phyloP scores from a whole-genome alignment of 2,113 vertebrate species.

The Ceyx cyanopectus region DNA sequence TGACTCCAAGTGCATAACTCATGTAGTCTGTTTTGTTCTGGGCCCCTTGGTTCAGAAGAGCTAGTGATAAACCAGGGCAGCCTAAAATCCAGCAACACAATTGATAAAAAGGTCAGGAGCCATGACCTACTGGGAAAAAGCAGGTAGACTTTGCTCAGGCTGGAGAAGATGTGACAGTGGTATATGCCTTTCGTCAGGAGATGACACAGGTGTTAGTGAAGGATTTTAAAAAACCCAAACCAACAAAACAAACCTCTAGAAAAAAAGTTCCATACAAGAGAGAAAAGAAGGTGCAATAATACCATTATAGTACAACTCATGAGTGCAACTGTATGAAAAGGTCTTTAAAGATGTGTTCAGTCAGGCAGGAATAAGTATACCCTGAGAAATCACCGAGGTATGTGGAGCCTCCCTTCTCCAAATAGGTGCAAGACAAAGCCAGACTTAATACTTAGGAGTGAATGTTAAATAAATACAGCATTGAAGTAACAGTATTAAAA shows the following conservation, averaged over 20 bases:
- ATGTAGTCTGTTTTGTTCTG: constrained; percentile 9
- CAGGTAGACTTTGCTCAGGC: background rate
- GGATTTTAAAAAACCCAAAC: background rate
- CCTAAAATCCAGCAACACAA: background rate
- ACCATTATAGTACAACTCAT: background rate
- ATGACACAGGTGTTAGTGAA: background rate
- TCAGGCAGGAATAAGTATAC: background rate
- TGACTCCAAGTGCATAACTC: constrained; percentile 20
- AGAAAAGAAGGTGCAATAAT: background rate
- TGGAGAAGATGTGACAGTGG: background rate
- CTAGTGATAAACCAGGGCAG: background rate
- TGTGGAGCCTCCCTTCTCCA: fast-evolving
- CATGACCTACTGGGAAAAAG: background rate
- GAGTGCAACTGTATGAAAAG: background rate
- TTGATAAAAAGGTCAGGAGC: background rate
- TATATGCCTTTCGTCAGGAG: background rate
- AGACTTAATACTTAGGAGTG: background rate
- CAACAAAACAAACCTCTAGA: background rate
- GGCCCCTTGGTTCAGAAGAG: constrained; percentile 7
- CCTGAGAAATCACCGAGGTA: background rate
- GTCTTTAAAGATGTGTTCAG: constrained; percentile 12
- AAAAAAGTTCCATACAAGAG: background rate
- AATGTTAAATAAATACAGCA: constrained; percentile 13
- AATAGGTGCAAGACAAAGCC: background rate
- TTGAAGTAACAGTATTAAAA: constrained; percentile 6